Evolutionary conservation across 1,140 invertebrate species (phyloP), one percentile per base, ranked within the genome.

Genomic region (Formica exsecta): DNA sequence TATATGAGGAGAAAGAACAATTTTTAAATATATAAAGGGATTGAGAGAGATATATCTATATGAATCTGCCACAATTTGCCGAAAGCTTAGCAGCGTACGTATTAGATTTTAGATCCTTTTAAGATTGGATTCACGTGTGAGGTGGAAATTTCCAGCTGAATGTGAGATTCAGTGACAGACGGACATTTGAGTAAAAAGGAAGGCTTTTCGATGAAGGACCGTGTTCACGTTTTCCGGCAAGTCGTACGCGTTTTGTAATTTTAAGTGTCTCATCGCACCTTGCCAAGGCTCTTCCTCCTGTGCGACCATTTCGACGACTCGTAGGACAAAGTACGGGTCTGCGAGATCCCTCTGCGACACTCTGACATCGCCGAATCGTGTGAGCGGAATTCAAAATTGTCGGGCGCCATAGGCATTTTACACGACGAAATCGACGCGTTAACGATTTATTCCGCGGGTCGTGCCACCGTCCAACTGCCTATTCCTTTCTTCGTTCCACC

Each of bases 371-470:
- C 59, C 62, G 41, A n/a, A 32, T 59, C 48, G 19, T 85, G 89
- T 85, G 89, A 89, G 38, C 70, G 68, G 91, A 92, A 92, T 92
- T 89, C 80, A 73, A 86, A 92, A 91, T 90, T 75, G 4, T 6
- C 61, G 32, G 32, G 19, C 3, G 75, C 64, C 65, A 38, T 85
- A 76, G 61, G 62, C 85, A 73, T 80, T 85, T 61, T 71, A 32
- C 88, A 54, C 36, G 44, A 68, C 83, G 90, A 90, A 90, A 92
- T 90, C 88, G 89, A 83, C 85, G 38, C 81, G 87, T 90, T 90
- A 92, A 92, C 91, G 90, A 92, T 92, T 92, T 92, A 92, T 90
- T 91, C 91, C 89, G 90, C 87, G 74, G 80, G 64, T 41, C 84
- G 85, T 61, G 68, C 25, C 54, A 44, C 32, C 75, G 87, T 70